Evolutionary conservation across 2,113 vertebrate species (phyloP).

Genomic region (Hemichromis elongatus): DNA sequence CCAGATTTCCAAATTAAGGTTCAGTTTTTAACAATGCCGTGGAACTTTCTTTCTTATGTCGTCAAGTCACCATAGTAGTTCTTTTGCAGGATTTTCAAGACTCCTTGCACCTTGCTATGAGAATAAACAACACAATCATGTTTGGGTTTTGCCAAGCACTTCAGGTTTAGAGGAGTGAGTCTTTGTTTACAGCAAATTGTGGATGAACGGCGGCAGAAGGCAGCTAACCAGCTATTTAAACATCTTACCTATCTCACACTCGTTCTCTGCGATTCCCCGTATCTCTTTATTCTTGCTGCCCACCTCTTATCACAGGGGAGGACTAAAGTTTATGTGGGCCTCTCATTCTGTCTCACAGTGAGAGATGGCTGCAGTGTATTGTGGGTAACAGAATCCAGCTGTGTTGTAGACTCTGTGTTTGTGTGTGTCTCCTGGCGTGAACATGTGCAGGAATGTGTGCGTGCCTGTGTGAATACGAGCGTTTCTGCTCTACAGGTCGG

Average conservation of each 20-base stretch:
- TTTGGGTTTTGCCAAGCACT: not conserved
- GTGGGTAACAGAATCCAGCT: conserved; percentile 69
- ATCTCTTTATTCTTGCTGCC: not conserved
- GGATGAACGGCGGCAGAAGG: not conserved
- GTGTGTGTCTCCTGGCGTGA: conserved; percentile 15
- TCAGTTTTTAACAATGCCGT: not conserved
- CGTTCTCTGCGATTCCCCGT: not conserved
- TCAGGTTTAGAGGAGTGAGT: not conserved
- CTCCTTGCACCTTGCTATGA: not conserved
- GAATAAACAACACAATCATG: not conserved
- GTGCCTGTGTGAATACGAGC: not conserved
- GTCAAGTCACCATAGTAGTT: not conserved
- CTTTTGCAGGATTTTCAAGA: not conserved
- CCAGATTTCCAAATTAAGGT: not conserved
- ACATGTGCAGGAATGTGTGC: conserved; percentile 21
- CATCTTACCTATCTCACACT: not conserved
- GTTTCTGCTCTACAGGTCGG: not conserved
- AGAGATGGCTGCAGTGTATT: conserved; percentile 53
- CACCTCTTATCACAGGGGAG: conserved; percentile 27
- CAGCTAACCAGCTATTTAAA: not conserved
- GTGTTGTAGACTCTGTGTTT: conserved; percentile 11
- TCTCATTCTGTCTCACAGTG: conserved; percentile 50
- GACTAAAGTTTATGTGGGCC: conserved; percentile 39
- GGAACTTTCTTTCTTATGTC: not conserved
- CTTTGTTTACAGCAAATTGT: conserved; percentile 10